Conservation (phyloP, 1,140 invertebrate genomes). For the Megathymus violae region DNA sequence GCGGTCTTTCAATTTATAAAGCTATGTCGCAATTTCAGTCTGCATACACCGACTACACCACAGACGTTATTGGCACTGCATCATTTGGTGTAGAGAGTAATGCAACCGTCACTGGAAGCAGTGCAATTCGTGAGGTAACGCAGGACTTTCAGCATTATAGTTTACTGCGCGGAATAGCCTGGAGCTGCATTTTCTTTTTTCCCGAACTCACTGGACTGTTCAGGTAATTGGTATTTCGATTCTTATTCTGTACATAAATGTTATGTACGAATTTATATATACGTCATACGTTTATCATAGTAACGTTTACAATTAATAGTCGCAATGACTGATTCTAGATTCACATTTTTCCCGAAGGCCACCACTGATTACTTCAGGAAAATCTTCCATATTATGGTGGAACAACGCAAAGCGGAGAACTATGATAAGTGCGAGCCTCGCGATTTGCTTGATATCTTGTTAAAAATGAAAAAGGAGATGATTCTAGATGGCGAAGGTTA, state of each 20-base stretch:
- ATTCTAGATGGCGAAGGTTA: constrained; percentile 47
- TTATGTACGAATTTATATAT: too few relatives aligned
- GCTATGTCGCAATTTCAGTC: too few relatives aligned
- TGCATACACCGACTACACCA: constrained; percentile 68
- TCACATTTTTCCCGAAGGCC: constrained; percentile 49
- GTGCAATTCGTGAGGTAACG: constrained; percentile 46
- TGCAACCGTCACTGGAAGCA: constrained; percentile 42
- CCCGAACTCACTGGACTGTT: constrained; percentile 50
- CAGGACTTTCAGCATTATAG: constrained; percentile 43
- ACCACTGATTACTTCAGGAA: constrained; percentile 43
- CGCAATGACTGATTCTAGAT: constrained; percentile 40
- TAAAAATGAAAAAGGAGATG: constrained; percentile 49
- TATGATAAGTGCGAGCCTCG: constrained; percentile 17
- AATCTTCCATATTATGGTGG: constrained; percentile 39
- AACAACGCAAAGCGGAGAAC: constrained; percentile 39
- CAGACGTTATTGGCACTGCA: constrained; percentile 83
- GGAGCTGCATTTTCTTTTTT: constrained; percentile 55
- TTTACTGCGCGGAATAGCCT: constrained; percentile 42
- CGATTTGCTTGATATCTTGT: constrained; percentile 52
- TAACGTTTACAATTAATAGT: too few relatives aligned
- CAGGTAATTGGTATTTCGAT: too few relatives aligned
- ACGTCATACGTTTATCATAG: too few relatives aligned
- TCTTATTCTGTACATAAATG: too few relatives aligned
- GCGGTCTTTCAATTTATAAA: too few relatives aligned
- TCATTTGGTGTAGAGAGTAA: constrained; percentile 83